A percentile compares a stretch with the other conserved stretches of the same genome.
Evolutionary conservation across 2,888 invertebrate genomes (phyloP).

Genomic region (Uloborus plumipes): DNA sequence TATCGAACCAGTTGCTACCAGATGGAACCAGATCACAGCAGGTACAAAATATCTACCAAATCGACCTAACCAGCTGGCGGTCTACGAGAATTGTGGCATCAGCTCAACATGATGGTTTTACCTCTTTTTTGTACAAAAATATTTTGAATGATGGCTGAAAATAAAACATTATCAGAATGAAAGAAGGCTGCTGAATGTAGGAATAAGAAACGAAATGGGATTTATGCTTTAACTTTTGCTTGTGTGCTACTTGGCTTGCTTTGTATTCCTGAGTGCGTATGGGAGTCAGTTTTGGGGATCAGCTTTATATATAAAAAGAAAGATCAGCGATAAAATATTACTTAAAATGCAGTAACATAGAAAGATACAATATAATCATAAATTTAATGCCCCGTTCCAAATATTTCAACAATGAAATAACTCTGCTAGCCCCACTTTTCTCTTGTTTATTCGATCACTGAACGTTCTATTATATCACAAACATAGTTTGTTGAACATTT

Average conservation of each 20-base stretch:
- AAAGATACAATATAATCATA: too few species aligned
- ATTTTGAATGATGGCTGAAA: slow-evolving; percentile 52
- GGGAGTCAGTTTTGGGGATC: too few species aligned
- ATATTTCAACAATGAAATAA: too few species aligned
- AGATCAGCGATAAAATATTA: too few species aligned
- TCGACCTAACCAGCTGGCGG: slow-evolving; percentile 50
- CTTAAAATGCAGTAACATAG: too few species aligned
- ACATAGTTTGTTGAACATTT: too few species aligned
- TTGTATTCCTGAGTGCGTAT: neutral
- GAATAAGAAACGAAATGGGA: slow-evolving; percentile 3
- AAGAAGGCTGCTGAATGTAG: neutral
- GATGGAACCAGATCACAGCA: slow-evolving; percentile 50
- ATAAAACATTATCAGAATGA: slow-evolving; percentile 40
- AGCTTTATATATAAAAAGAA: too few species aligned
- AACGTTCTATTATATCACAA: too few species aligned
- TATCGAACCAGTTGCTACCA: slow-evolving; percentile 37
- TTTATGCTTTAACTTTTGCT: slow-evolving; percentile 37
- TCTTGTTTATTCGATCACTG: too few species aligned
- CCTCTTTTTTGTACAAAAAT: slow-evolving; percentile 22
- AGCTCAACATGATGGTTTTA: slow-evolving; percentile 34
- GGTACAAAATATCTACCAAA: slow-evolving; percentile 45
- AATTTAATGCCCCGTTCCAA: too few species aligned
- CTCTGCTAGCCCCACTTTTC: too few species aligned
- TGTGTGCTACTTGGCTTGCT: neutral
- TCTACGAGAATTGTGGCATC: slow-evolving; percentile 48